phyloP scores from a whole-genome alignment of 2,113 vertebrate species.

The Oriolus oriolus region DNA sequence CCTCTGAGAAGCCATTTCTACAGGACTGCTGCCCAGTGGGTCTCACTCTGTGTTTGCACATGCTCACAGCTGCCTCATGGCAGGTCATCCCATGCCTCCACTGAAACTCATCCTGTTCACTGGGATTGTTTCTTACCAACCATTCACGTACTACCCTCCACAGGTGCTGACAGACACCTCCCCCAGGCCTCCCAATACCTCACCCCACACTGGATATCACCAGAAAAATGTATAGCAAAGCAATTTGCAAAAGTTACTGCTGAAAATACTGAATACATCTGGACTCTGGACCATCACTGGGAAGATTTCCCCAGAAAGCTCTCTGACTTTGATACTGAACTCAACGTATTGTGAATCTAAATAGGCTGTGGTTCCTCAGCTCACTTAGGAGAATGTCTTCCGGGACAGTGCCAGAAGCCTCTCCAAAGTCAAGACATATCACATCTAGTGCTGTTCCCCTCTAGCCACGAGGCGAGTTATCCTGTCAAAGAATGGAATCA shows the following conservation, averaged over 20 bases:
- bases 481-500: slow-evolving; percentile 20
- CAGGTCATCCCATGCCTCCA: neutral
- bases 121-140: neutral
- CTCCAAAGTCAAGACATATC: slow-evolving; percentile 32
- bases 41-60: neutral
- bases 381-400: neutral
- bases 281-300: neutral
- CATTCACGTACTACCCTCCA: neutral
- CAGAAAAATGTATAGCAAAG: neutral
- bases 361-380: neutral
- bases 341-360: neutral
- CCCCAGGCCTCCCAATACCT: neutral
- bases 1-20: neutral
- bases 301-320: neutral
- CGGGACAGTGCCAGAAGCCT: slow-evolving; percentile 34
- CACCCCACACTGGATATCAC: rapidly evolving
- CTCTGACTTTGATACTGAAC: neutral
- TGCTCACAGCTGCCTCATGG: neutral
- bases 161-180: neutral
- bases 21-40: neutral
- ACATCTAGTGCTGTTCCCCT: neutral
- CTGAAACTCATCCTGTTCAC: neutral
- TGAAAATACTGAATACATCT: neutral
- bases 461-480: neutral
- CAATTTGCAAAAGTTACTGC: neutral